Evolutionary conservation across 2,797 vertebrate species (phyloP).

Genomic region (Gambelia wislizenii): DNA sequence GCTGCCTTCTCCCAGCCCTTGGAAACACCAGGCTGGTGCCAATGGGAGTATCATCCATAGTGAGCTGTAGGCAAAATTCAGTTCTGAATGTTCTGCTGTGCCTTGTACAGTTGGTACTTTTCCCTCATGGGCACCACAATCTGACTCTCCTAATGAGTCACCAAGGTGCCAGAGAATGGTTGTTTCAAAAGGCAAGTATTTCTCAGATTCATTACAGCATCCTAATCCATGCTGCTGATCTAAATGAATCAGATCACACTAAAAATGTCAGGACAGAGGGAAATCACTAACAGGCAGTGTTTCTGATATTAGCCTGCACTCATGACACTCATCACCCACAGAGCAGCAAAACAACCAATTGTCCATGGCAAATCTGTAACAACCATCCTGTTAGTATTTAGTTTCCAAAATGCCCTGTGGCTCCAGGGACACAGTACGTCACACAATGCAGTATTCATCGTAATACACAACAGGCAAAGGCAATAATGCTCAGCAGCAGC

Average conservation of each 20-base stretch:
- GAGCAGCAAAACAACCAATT: constrained; percentile 36
- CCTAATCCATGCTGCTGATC: background rate
- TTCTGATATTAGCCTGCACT: background rate
- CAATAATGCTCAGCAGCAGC: background rate
- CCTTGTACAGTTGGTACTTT: background rate
- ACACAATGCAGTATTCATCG: constrained; percentile 15
- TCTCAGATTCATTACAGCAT: background rate
- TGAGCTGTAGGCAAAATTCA: background rate
- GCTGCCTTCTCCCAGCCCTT: background rate
- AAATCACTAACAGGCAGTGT: background rate
- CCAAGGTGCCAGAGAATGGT: background rate
- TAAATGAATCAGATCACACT: background rate
- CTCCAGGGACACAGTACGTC: constrained; percentile 7
- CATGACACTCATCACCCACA: background rate
- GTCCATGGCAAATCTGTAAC: constrained; percentile 25
- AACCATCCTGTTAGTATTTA: constrained; percentile 34
- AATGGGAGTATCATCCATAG: background rate
- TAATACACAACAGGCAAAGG: background rate
- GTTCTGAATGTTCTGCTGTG: background rate
- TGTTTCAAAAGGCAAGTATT: background rate
- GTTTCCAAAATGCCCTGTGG: constrained; percentile 31
- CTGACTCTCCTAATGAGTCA: background rate
- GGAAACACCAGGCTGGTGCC: background rate
- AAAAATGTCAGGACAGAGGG: background rate
- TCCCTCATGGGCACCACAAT: background rate